Conservation (phyloP, 2,888 invertebrate species). For the Tolmerus cingulatus region DNA sequence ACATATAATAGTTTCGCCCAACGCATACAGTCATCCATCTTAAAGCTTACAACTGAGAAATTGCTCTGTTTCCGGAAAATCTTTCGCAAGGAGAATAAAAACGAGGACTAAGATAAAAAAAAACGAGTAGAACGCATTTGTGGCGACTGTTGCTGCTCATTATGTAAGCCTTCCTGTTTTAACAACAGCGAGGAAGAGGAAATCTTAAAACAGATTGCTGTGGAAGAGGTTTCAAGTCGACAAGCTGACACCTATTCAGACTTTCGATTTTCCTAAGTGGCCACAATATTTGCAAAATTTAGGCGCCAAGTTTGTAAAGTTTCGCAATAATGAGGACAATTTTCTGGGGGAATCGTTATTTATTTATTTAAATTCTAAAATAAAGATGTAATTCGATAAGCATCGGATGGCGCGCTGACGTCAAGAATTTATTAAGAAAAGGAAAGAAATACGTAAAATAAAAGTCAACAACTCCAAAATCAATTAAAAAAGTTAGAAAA, state of each 20-base stretch:
- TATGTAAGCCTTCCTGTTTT: constrained; percentile 1
- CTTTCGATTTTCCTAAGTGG: background rate
- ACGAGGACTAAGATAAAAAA: background rate
- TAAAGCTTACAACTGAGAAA: background rate
- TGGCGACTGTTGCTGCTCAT: constrained; percentile 13
- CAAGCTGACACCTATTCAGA: background rate
- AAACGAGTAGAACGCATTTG: background rate
- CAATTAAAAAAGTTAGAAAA: background rate
- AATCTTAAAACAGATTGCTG: background rate
- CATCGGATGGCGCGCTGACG: background rate
- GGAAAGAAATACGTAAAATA: background rate
- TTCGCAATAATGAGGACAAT: background rate
- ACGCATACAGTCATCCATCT: background rate
- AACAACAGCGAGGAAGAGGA: background rate
- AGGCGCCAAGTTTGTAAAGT: background rate
- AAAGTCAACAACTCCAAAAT: background rate
- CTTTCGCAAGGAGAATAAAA: background rate
- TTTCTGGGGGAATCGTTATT: background rate
- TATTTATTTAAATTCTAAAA: background rate
- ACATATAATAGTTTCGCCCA: background rate
- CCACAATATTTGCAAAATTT: background rate
- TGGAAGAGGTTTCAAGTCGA: background rate
- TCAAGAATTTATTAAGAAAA: background rate
- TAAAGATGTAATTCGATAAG: background rate
- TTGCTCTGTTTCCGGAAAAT: background rate